phyloP scores from a whole-genome alignment of 2,797 vertebrate genomes.

The Pangasius macronema region DNA sequence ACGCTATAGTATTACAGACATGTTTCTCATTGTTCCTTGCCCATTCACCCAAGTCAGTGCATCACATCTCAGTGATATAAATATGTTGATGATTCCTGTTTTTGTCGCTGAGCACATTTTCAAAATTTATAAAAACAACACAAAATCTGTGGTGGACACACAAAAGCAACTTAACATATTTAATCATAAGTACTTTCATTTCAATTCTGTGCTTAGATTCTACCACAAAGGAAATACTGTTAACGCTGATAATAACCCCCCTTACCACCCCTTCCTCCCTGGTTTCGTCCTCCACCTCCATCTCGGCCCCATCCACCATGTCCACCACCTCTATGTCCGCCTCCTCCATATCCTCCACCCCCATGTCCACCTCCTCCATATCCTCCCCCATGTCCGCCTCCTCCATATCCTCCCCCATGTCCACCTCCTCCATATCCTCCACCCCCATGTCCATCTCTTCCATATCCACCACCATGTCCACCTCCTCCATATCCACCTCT shows the following conservation, averaged over 20 bases:
- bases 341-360: constrained; percentile 63
- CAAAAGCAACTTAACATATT: not conserved
- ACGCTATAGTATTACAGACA: not conserved
- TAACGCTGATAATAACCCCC: constrained; percentile 41
- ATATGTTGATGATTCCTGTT: not conserved
- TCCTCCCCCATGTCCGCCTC: constrained; percentile 62
- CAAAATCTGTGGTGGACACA: not conserved
- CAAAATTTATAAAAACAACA: not conserved
- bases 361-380: constrained; percentile 63
- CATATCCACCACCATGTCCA: constrained; percentile 69
- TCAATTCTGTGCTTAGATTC: not conserved
- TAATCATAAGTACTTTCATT: not conserved
- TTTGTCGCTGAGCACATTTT: constrained; percentile 2
- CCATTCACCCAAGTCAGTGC: not conserved
- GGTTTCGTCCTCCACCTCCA: constrained; percentile 54
- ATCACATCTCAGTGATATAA: not conserved
- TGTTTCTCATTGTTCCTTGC: not conserved
- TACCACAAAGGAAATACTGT: not conserved
- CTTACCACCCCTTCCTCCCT: constrained; percentile 10
- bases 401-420: constrained; percentile 63
- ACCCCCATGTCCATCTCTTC: constrained; percentile 67
- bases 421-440: constrained; percentile 62
- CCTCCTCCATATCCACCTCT: constrained; percentile 70
- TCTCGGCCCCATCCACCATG: constrained; percentile 73
- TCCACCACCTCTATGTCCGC: constrained; percentile 65